Evolutionary conservation across 2,797 vertebrate species (phyloP).

Genomic region (Echiichthys vipera): DNA sequence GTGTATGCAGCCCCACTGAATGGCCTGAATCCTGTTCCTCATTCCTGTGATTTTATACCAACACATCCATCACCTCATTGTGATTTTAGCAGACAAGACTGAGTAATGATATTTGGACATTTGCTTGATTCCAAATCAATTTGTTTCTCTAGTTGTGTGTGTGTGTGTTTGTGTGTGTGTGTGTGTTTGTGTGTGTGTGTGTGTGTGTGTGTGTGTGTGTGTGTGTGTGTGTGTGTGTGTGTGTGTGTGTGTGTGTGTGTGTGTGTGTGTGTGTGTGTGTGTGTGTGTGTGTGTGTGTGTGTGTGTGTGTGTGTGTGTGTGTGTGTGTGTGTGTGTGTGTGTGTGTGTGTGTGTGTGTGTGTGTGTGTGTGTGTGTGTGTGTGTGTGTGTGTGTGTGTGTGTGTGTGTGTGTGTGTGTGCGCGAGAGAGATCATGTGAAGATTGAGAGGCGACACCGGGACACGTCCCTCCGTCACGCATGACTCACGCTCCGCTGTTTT

Average conservation of each 20-base stretch:
- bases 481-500: slow-evolving; percentile 49
- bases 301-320: no score
- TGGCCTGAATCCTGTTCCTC: slow-evolving; percentile 62
- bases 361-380: neutral
- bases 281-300: no score
- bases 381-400: neutral
- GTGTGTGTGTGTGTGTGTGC: slow-evolving; percentile 21
- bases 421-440: slow-evolving; percentile 29
- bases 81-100: neutral
- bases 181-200: no score
- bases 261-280: no score
- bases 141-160: slow-evolving; percentile 16
- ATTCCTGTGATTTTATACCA: slow-evolving; percentile 60
- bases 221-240: no score
- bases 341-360: neutral
- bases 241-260: no score
- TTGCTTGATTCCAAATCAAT: slow-evolving; percentile 36
- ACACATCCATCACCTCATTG: slow-evolving; percentile 27
- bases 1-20: slow-evolving; percentile 59
- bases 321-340: neutral
- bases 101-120: slow-evolving; percentile 17
- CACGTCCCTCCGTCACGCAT: slow-evolving; percentile 66
- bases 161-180: no score
- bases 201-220: no score
- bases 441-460: slow-evolving; percentile 69